Conservation (phyloP, 2,113 vertebrate species). For the Chauna torquata region DNA sequence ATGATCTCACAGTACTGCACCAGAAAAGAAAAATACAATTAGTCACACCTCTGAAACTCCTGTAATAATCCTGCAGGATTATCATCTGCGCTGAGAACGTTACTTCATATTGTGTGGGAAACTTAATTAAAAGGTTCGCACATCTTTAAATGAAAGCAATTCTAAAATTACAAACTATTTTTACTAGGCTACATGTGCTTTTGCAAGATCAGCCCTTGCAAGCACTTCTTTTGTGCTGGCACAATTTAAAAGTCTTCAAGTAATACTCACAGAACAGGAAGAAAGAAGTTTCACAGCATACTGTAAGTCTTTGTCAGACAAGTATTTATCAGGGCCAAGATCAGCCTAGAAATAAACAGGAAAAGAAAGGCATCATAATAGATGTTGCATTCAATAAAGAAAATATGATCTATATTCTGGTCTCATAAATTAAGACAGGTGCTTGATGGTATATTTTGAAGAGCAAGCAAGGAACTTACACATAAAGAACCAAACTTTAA, state of each 20-base stretch:
- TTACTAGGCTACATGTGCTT: neutral
- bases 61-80: neutral
- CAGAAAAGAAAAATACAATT: neutral
- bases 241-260: neutral
- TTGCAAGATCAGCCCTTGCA: neutral
- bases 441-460: neutral
- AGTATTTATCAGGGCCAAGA: constrained; percentile 94
- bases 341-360: constrained; percentile 84
- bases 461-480: neutral
- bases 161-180: neutral
- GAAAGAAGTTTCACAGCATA: constrained; percentile 90
- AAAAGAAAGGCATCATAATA: neutral
- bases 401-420: neutral
- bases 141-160: neutral
- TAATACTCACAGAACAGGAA: constrained; percentile 85
- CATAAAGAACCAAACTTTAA: neutral
- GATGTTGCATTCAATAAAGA: neutral
- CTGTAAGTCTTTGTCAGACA: constrained; percentile 96
- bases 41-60: neutral
- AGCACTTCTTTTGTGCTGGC: neutral
- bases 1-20: neutral
- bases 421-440: neutral
- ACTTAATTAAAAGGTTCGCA: constrained; percentile 6
- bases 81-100: neutral
- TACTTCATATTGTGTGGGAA: neutral